These are phyloP conservation scores for Piaya cayana DNA, from an alignment of 2,113 vertebrate genomes.

Conservation along the genomic window DNA sequence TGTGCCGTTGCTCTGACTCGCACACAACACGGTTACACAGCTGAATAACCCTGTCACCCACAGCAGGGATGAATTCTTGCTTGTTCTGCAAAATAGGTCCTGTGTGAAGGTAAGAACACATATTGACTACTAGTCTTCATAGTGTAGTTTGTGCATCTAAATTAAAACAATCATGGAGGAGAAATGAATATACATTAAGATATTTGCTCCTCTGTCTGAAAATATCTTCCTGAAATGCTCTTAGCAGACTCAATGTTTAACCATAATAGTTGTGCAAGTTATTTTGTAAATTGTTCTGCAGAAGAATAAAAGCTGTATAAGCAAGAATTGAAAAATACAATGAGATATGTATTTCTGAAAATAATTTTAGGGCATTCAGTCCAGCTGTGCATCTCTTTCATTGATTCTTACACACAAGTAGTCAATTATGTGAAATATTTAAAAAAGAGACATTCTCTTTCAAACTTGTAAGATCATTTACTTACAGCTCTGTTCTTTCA, in stretches of 20 bases:
- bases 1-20: not conserved
- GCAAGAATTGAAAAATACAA: conserved; percentile 41
- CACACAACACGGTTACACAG: not conserved
- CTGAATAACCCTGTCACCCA: not conserved
- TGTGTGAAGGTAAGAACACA: not conserved
- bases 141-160: not conserved
- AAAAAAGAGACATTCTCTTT: conserved; percentile 49
- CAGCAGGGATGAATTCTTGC: not conserved
- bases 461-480: conserved; percentile 16
- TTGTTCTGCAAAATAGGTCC: not conserved
- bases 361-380: conserved; percentile 41
- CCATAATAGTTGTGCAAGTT: not conserved
- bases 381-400: conserved; percentile 35
- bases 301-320: conserved; percentile 29
- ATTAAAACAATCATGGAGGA: not conserved
- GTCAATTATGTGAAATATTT: conserved; percentile 51
- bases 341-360: conserved; percentile 43
- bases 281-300: conserved; percentile 47
- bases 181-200: conserved; percentile 22
- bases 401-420: conserved; percentile 21
- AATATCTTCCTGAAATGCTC: conserved; percentile 7
- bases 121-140: not conserved
- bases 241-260: not conserved
- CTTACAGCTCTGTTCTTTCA: conserved; percentile 15
- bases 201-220: not conserved